Evolutionary conservation across 2,113 vertebrate genomes (phyloP).

Genomic region (Upupa epops): DNA sequence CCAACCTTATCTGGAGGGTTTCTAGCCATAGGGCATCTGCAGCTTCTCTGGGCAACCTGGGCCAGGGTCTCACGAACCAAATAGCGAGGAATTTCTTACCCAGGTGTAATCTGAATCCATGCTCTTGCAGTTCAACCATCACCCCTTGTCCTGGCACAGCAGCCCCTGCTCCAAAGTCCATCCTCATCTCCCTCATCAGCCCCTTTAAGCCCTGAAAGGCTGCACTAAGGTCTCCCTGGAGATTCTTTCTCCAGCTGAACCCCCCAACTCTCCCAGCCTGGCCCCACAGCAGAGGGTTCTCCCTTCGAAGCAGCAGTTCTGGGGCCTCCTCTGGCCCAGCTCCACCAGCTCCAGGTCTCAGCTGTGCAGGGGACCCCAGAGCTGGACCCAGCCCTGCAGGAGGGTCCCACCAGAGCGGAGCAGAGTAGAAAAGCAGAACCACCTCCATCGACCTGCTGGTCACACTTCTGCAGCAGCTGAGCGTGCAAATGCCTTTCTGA

Average conservation of each 20-base stretch:
- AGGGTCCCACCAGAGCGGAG: not conserved
- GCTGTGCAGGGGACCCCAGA: too few relatives aligned
- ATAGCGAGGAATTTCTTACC: not conserved
- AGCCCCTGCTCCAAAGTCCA: not conserved
- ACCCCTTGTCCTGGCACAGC: not conserved
- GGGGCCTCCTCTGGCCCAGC: not conserved
- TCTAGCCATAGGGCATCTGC: not conserved
- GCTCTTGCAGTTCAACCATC: not conserved
- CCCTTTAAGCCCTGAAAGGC: not conserved
- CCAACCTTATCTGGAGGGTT: not conserved
- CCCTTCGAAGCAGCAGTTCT: too few relatives aligned
- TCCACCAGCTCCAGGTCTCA: not conserved
- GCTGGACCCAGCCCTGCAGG: not conserved
- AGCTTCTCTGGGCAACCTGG: not conserved
- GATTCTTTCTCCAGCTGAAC: not conserved
- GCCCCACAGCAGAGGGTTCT: not conserved
- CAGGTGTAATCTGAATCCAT: not conserved
- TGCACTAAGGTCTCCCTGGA: not conserved
- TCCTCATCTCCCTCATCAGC: not conserved
- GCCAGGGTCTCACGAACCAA: not conserved
- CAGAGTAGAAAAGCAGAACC: not conserved
- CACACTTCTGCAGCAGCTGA: not conserved
- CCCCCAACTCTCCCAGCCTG: not conserved
- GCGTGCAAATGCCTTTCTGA: not conserved
- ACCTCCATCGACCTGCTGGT: not conserved